Base-by-base conservation (phyloP, 2,888 invertebrate genomes). In the Liodrosophila aerea region DNA sequence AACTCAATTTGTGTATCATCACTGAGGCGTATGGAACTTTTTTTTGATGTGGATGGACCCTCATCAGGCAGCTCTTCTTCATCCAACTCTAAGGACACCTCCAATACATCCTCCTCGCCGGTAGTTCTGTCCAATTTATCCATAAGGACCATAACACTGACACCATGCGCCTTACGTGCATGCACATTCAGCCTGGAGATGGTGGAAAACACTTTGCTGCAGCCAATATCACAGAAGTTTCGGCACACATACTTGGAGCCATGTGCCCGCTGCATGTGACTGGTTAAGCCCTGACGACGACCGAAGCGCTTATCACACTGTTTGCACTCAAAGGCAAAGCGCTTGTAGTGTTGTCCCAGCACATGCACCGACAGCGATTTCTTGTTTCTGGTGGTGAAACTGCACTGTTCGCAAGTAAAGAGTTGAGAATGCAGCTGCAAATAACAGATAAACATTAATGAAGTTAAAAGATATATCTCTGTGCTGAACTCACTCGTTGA, bases 321-420 rank as follows among this genome's bases (percentile, higher is more conserved):
- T 11, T 71, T 67, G 57, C 89, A 90, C 44, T 87, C 75, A 45
- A 76, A 88, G 1, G 83, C 85, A 1, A 85, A 81, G 1, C 85
- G 72, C 22, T 87, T 69, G 3, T 54, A 76, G 31, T 89, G 90
- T 46, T 81, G 81, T 0, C 85, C 82, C 1, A 85, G 63, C 12
- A 87, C 51, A 56, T 90, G 89, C 4, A 88, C 81, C 1, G 87
- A 77, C 16, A 88, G 61, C 0, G 89, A 89, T 12, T 85, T 71
- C 4, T 83, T 84, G 56, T 89, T 89, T 11, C 69, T 76, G 0
- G 89, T 86, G 15, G 53, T 68, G 34, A 89, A 89, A 13, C 69
- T 72, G 45, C 89, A 89, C 15, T 84, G 45, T 0, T 76, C 61
- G 29, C 88, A 88, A 30, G 73, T 76, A 11, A 61, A 88, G 1